phyloP scores from a whole-genome alignment of 2,113 vertebrate genomes.

The Macquaria australasica region DNA sequence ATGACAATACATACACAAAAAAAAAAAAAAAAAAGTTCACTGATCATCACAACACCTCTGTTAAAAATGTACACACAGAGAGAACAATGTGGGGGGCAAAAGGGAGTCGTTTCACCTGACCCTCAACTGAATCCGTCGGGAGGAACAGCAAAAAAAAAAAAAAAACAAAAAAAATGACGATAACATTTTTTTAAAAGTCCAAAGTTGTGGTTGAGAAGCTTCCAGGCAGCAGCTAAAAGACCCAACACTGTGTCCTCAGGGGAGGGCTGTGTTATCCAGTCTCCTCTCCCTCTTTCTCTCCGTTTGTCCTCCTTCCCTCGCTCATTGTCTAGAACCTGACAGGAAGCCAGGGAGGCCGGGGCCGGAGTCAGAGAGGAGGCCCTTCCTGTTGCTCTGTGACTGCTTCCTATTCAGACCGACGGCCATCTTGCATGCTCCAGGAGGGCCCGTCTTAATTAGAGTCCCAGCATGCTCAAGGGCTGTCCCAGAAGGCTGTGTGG shows the following conservation, averaged over 20 bases:
- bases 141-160: constrained; percentile 46
- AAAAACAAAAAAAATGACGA: constrained; percentile 9
- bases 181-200: constrained; percentile 41
- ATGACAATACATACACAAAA: constrained; percentile 85
- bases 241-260: constrained; percentile 30
- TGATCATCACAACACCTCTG: constrained; percentile 79
- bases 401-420: constrained; percentile 76
- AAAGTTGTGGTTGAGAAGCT: constrained; percentile 60
- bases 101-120: constrained; percentile 8
- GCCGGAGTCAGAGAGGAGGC: constrained; percentile 77
- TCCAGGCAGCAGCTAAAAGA: constrained; percentile 67
- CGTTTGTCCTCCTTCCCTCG: constrained; percentile 55
- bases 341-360: constrained; percentile 81
- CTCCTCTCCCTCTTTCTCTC: constrained; percentile 58
- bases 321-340: constrained; percentile 82
- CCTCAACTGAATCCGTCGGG: constrained; percentile 48
- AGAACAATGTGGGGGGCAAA: constrained; percentile 42
- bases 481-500: constrained; percentile 77
- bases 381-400: constrained; percentile 82
- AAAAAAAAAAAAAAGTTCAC: constrained; percentile 67
- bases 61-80: constrained; percentile 81
- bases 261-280: constrained; percentile 64
- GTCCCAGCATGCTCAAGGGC: constrained; percentile 78
- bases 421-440: constrained; percentile 78
- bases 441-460: constrained; percentile 74